Evolutionary conservation across 2,888 invertebrate genomes (phyloP), one percentile per base, ranked within the genome.

Genomic region (Tenthredo mesomela): DNA sequence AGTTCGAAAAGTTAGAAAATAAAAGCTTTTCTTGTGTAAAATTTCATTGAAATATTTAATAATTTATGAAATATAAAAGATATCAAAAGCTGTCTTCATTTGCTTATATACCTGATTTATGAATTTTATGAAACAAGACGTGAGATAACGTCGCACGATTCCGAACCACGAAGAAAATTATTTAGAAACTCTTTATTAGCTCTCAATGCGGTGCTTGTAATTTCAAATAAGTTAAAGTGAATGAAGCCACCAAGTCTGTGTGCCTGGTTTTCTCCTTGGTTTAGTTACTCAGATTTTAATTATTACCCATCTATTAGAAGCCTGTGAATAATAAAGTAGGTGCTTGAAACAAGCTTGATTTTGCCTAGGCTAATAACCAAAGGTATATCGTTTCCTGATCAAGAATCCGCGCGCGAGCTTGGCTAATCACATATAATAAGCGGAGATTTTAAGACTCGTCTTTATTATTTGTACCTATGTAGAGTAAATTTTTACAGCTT

Each of bases 291-390:
- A 10, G 43, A 37, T 73, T 40, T 43, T 43, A 43, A 73, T 18
- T 73, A 73, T 70, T 70, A 70, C 15, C 33, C 37, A n/a, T 33
- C 12, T 37, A 70, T 37, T 70, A 70, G 7, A 18, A 37, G 70
- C 70, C 37, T 70, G 70, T 33, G 29, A 70, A 70, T 70, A 37
- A 29, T 70, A 70, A 29, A 70, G 70, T 37, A 70, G 37, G n/a
- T 37, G 33, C 37, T 37, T 33, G 37, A 18, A 29, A 70, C 33
- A 12, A 70, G 70, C 37, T 70, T 18, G n/a, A 70, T 70, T 70
- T 70, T 70, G 70, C 9, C 25, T 37, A 37, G 33, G 9, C n/a
- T 70, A 70, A 70, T 70, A 70, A 33, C 18, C 0, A 70, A 18
- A 37, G 29, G n/a, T n/a, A n/a, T 29, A 70, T 37, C 10, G 29